Evolutionary conservation across 2,113 vertebrate genomes (phyloP), one percentile per base, ranked within the genome.

Genomic region (Polyodon spathula): DNA sequence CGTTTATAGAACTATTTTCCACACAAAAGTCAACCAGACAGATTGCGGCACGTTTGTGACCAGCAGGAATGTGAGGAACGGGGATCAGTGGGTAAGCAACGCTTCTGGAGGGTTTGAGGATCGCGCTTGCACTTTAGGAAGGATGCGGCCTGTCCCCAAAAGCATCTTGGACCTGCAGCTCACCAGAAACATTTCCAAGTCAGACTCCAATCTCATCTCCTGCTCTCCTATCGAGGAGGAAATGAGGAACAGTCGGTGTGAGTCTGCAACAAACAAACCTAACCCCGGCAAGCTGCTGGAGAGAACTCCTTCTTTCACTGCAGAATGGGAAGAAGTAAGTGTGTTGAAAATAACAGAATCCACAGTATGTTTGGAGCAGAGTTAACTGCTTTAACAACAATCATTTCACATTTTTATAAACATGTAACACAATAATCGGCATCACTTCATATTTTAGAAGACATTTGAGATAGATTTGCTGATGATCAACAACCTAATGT

Each of bases 261-360:
- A 89, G 72, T 67, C 89, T 46, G 82, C 82, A 59, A 76, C 84
- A 14, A 86, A 76, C 27, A 87, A 88, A 15, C 81, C 75, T 12
- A 85, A 76, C 69, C 84, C 89, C 2, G 89, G 81, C 71, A 80
- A 78, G 37, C 82, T 83, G 79, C 84, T 94, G 0, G 93, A 97
- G 77, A 86, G 95, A 70, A 93, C 92, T 0, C 95, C 95, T 3
- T 98, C 95, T 58, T 98, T 98, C 80, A 97, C 95, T 1, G 95
- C 94, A 0, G 95, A 98, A 75, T 98, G 95, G 95, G 95, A 97
- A 76, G 95, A 98, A 85, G 95, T 97, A 85, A 86, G 84, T 27
- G 27, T 27, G 27, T 27, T 27, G 27, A 27, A 27, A 27, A 27
- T 27, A 27, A 3, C 27, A 27, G 27, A 27, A 27, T 27, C 27